Base-by-base conservation (phyloP, 2,797 vertebrate species). In the Pangasius sanitwongsei region DNA sequence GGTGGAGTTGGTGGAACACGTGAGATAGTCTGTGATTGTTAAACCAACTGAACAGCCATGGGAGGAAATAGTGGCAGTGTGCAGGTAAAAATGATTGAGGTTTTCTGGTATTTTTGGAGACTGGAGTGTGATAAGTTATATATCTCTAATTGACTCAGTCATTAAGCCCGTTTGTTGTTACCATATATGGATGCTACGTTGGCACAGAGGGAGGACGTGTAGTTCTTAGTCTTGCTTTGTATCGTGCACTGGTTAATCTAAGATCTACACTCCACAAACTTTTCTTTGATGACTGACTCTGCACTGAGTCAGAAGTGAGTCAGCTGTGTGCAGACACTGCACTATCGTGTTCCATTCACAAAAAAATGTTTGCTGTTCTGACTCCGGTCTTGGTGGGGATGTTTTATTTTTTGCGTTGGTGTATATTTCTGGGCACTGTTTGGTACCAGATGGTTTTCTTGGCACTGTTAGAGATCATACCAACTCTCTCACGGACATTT, bases 391-490 rank as follows among this genome's bases (percentile, higher is more conserved):
- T 89, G 90, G 81, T 91, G 89, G 50, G 85, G 80, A 89, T 89
- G 85, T 92, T 93, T 92, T 90, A 93, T 91, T 91, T 91, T 90
- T 93, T 89, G 93, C 86, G 87, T 25, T 80, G 90, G 88, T 88
- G 87, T 89, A 90, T 87, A 93, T 92, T 94, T 93, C 92, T 91
- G 91, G 91, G 91, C 89, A 89, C 91, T 92, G 87, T 93, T 93
- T 96, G 94, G 94, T 93, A 89, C 57, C 83, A 89, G 83, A 91
- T 89, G 86, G 74, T 7, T 61, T 85, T 87, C 72, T 85, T 90
- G 86, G 86, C 86, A 81, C 6, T 53, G 81, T n/a, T 67, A 25
- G 70, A 55, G 18, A 59, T 61, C 67, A 83, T 82, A 83, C 87
- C 83, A 80, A 80, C 72, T 80, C 57, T 85, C 83, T 89, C 87